Percentiles rank a stretch among this genome's conserved stretches.
These are phyloP conservation scores for Heterodera carotae DNA, from an alignment of 1,140 invertebrate genomes.

Conservation along the genomic window DNA sequence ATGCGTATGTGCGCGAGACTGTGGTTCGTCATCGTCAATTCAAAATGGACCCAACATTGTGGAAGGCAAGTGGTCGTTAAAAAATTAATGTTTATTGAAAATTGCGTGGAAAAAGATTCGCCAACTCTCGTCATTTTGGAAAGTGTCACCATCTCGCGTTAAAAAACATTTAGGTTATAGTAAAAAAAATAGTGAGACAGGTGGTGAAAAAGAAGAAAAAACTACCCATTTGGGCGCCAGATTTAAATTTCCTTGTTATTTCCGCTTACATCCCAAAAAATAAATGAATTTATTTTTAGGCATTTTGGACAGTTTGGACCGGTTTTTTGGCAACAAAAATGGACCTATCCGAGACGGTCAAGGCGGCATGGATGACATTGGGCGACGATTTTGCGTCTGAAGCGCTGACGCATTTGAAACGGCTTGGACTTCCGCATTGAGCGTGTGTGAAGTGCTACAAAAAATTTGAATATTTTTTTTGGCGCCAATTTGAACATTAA, in stretches of 20 bases:
- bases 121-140: too few relatives aligned
- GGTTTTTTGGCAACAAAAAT: slow-evolving; percentile 39
- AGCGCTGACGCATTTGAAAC: slow-evolving; percentile 32
- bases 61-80: slow-evolving; percentile 41
- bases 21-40: slow-evolving; percentile 54
- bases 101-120: too few relatives aligned
- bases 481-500: too few relatives aligned
- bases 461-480: too few relatives aligned
- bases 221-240: too few relatives aligned
- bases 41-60: slow-evolving; percentile 57
- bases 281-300: slow-evolving; percentile 37
- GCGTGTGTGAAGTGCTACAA: background rate
- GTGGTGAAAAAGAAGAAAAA: too few relatives aligned
- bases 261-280: background rate
- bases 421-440: background rate
- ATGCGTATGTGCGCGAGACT: slow-evolving; percentile 53
- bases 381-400: slow-evolving; percentile 42
- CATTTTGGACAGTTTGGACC: slow-evolving; percentile 46
- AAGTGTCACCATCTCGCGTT: background rate
- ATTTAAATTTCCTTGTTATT: too few relatives aligned
- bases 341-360: slow-evolving; percentile 21
- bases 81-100: background rate
- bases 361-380: slow-evolving; percentile 38
- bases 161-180: background rate
- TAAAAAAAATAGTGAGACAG: too few relatives aligned